phyloP scores from a whole-genome alignment of 2,113 vertebrate genomes.

The Mustela lutreola region DNA sequence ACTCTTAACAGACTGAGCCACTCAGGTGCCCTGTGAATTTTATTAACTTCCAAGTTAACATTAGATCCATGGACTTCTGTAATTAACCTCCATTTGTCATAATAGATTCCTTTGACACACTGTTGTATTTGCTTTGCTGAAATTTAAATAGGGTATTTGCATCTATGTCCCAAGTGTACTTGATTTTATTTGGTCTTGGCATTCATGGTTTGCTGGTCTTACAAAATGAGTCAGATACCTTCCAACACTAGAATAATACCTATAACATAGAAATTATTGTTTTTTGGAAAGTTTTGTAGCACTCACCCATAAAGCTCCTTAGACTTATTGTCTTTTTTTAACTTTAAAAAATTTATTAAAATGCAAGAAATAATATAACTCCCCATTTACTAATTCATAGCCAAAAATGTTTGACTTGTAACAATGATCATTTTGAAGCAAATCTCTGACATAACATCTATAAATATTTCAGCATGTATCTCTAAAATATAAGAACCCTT shows the following conservation, averaged over 20 bases:
- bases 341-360: slow-evolving; percentile 24
- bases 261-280: not conserved
- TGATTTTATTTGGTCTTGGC: not conserved
- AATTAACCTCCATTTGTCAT: not conserved
- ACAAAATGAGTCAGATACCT: not conserved
- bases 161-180: not conserved
- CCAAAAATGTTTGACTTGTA: not conserved
- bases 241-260: not conserved
- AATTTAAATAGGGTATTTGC: slow-evolving; percentile 16
- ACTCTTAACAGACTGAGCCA: not conserved
- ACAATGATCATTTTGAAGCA: slow-evolving; percentile 23
- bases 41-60: slow-evolving; percentile 42
- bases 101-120: not conserved
- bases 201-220: not conserved
- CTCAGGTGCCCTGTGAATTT: not conserved
- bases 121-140: not conserved
- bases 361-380: not conserved
- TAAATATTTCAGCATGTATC: not conserved
- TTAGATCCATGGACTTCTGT: not conserved
- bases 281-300: not conserved
- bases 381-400: not conserved
- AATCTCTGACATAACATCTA: not conserved
- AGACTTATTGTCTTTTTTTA: not conserved
- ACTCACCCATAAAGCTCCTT: not conserved
- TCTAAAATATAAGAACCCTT: not conserved